Percentiles rank a stretch among this genome's conserved stretches.
Conservation (phyloP, 2,113 vertebrate genomes). For the Microcebus murinus region DNA sequence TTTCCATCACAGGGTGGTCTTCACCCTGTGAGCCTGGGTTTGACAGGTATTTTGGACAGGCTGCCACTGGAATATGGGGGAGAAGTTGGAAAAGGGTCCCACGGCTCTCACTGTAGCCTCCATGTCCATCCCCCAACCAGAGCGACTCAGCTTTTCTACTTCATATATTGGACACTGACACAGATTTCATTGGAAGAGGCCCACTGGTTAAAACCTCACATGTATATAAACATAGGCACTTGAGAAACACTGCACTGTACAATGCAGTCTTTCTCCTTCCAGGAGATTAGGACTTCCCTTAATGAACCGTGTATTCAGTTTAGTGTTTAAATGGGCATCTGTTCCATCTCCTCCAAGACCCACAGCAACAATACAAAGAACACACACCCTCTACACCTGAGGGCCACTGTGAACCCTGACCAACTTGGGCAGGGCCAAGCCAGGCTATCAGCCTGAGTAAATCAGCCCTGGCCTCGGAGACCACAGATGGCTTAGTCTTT, state of each 20-base stretch:
- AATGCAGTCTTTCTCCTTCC: not conserved
- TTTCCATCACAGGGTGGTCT: not conserved
- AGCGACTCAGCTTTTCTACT: not conserved
- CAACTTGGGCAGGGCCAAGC: not conserved
- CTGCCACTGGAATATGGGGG: too few species aligned
- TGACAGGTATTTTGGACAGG: not conserved
- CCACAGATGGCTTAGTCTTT: not conserved
- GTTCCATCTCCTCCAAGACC: not conserved
- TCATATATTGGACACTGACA: not conserved
- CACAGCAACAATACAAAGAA: too few species aligned
- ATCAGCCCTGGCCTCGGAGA: not conserved
- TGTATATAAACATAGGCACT: not conserved
- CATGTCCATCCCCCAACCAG: accelerated
- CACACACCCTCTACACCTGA: too few species aligned
- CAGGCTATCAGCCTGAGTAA: not conserved
- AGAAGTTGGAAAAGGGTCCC: not conserved
- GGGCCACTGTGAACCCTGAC: not conserved
- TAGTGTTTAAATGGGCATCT: not conserved
- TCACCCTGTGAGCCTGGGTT: not conserved
- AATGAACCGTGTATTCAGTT: not conserved
- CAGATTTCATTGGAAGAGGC: not conserved
- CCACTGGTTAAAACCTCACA: not conserved
- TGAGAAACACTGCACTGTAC: not conserved
- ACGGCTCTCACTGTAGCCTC: not conserved
- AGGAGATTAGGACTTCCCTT: not conserved